These are phyloP conservation scores for Dolichomitus sp. DNA, from an alignment of 2,888 invertebrate genomes.

Conservation along the genomic window DNA sequence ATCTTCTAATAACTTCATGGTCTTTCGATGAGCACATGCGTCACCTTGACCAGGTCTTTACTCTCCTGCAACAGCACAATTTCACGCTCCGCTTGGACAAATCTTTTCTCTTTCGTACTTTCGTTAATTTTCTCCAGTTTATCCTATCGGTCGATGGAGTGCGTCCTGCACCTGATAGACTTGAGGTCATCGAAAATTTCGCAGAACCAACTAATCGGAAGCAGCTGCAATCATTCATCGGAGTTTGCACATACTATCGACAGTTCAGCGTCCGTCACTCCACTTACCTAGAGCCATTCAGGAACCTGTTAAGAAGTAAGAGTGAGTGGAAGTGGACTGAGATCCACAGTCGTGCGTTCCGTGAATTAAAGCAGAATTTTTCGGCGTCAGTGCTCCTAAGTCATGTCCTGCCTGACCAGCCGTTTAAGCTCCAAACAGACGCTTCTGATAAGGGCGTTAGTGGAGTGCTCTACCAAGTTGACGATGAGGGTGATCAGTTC, in stretches of 20 bases:
- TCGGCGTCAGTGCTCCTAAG: too few relatives aligned
- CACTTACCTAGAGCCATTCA: too few relatives aligned
- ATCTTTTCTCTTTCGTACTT: slow-evolving; percentile 65
- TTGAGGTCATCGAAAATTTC: slow-evolving; percentile 30
- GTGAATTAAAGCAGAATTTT: too few relatives aligned
- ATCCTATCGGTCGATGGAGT: slow-evolving; percentile 41
- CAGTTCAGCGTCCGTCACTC: too few relatives aligned
- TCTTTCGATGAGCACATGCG: background rate
- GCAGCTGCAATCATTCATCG: background rate
- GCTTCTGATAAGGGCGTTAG: slow-evolving; percentile 48
- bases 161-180: slow-evolving; percentile 59
- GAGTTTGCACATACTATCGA: background rate
- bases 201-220: background rate
- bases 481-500: slow-evolving; percentile 13
- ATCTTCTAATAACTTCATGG: slow-evolving; percentile 31
- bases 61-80: background rate
- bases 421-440: slow-evolving; percentile 40
- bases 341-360: too few relatives aligned
- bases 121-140: slow-evolving; percentile 70
- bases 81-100: slow-evolving; percentile 69
- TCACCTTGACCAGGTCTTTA: background rate
- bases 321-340: too few relatives aligned
- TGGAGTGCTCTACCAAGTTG: slow-evolving; percentile 65
- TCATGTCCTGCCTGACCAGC: too few relatives aligned
- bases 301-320: too few relatives aligned